Base-by-base conservation (phyloP, 2,113 vertebrate genomes). In the Dolichotis patagonum region DNA sequence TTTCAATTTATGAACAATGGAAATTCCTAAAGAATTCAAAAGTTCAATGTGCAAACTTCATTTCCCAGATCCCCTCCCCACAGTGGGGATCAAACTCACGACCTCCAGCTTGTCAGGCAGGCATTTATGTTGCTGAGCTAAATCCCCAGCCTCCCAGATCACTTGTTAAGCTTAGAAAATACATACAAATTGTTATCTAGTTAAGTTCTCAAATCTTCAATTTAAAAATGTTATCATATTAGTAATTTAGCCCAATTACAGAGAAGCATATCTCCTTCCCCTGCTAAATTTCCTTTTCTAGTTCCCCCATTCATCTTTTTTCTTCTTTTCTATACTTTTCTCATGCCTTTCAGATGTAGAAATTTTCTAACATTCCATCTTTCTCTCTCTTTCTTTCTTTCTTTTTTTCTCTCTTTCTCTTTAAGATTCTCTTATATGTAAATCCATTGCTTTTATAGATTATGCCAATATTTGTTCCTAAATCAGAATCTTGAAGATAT, bases 1-100 rank as follows among this genome's bases (percentile, higher is more conserved):
- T 86, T 95, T 80, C 35, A 90, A 67, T 1, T 73, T 90, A 87
- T 11, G 90, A 90, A 67, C 58, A 49, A 93, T 75, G 14, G 73
- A 81, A 93, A 69, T 88, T 85, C 24, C 20, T 71, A n/a, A 16
- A 89, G 58, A 62, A 83, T 20, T 5, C 1, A 91, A 67, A 46
- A 62, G 73, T 85, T 77, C 26, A 26, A 5, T 28, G 20, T 75
- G 67, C 8, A 80, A 87, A 81, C 3, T 85, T 88, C 10, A 32
- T 46, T 32, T 69, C 30, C 22, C 78, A 92, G 7, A 60, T 67
- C 49, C n/a, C n/a, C n/a, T n/a, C n/a, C n/a, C n/a, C n/a, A n/a
- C n/a, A n/a, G n/a, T n/a, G n/a, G n/a, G n/a, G n/a, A n/a, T n/a
- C n/a, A n/a, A n/a, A n/a, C n/a, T n/a, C n/a, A n/a, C n/a, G n/a